A percentile compares a stretch with the other conserved stretches of the same genome.
Conservation (phyloP, 2,888 invertebrate genomes). For the Sinotaia quadrata region DNA sequence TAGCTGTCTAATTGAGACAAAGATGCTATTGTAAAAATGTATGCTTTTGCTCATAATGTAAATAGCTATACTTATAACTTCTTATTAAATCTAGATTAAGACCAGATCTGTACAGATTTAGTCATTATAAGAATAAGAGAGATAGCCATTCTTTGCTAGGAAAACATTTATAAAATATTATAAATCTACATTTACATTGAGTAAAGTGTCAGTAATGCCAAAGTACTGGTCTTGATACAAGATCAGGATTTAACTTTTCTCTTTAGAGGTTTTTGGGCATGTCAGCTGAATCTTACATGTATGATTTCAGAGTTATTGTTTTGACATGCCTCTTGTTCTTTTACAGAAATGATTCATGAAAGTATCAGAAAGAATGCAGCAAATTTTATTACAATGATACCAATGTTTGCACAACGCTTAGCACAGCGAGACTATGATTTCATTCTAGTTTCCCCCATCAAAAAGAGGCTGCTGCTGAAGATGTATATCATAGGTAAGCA, state of each 20-base stretch:
- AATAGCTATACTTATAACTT: no score
- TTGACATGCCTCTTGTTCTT: not conserved
- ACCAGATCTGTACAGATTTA: no score
- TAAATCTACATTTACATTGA: no score
- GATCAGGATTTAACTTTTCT: not conserved
- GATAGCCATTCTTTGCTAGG: no score
- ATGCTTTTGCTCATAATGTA: no score
- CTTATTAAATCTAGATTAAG: no score
- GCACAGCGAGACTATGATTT: constrained; percentile 68
- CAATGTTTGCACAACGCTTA: constrained; percentile 61
- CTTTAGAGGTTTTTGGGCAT: not conserved
- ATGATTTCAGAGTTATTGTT: not conserved
- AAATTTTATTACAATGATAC: constrained; percentile 63
- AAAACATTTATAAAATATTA: no score
- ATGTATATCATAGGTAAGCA: constrained; percentile 63
- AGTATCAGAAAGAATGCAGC: constrained; percentile 60
- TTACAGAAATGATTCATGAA: constrained; percentile 64
- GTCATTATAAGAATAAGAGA: no score
- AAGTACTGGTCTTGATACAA: no score
- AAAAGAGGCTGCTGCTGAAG: constrained; percentile 64
- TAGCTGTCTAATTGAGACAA: no score
- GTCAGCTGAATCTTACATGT: not conserved
- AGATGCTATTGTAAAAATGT: no score
- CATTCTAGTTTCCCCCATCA: constrained; percentile 60
- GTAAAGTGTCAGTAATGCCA: no score